Evolutionary conservation across 2,113 vertebrate genomes (phyloP).

Genomic region (Nothobranchius kuhntae): DNA sequence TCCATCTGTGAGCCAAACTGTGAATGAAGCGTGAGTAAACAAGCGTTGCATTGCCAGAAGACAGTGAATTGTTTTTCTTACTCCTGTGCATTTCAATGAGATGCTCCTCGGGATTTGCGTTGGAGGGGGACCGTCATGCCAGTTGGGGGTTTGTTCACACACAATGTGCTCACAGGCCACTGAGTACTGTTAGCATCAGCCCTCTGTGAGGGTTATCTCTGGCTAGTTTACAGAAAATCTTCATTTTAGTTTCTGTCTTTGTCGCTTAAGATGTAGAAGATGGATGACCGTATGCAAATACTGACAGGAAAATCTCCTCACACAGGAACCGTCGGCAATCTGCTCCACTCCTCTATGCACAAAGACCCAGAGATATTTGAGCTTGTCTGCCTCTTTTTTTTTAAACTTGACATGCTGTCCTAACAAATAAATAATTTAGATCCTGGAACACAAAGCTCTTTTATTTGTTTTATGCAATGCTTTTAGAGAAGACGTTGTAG

Average conservation of each 20-base stretch:
- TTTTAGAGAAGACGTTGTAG: background rate
- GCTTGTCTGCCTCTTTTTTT: conserved; percentile 12
- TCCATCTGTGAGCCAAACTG: conserved; percentile 27
- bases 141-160: conserved; percentile 36
- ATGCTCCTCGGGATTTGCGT: conserved; percentile 26
- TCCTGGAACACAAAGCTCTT: background rate
- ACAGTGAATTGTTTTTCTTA: conserved; percentile 38
- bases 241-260: conserved; percentile 57
- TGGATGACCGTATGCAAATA: conserved; percentile 63
- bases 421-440: conserved; percentile 26
- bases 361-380: conserved; percentile 33
- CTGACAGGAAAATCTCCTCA: conserved; percentile 58
- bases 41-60: conserved; percentile 47
- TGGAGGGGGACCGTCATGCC: conserved; percentile 25
- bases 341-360: conserved; percentile 22
- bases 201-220: conserved; percentile 41
- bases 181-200: conserved; percentile 22
- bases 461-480: background rate
- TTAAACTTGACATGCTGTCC: conserved; percentile 25
- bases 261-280: conserved; percentile 65
- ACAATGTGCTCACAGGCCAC: conserved; percentile 27
- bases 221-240: conserved; percentile 46
- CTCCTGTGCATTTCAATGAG: conserved; percentile 57
- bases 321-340: conserved; percentile 32
- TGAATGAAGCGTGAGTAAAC: conserved; percentile 59